A percentile compares a stretch with the other conserved stretches of the same genome.
These are phyloP conservation scores for Crocidura indochinensis DNA, from an alignment of 2,797 vertebrate genomes.

Conservation along the genomic window DNA sequence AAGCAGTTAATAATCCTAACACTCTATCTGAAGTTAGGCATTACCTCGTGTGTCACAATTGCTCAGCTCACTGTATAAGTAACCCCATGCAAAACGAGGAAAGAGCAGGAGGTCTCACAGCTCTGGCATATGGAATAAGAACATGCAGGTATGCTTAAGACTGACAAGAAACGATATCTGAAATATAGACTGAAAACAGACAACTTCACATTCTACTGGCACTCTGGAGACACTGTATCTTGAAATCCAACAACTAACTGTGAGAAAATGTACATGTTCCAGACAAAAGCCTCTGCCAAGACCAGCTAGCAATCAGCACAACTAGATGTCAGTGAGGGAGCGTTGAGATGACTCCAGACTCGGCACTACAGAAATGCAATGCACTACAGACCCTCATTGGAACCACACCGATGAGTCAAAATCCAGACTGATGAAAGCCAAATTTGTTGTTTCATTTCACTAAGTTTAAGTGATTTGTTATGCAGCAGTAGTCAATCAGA, in stretches of 20 bases:
- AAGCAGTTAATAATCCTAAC: neutral
- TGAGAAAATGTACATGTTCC: neutral
- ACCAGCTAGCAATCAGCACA: neutral
- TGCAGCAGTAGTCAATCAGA: neutral
- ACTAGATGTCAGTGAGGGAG: neutral
- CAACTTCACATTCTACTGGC: neutral
- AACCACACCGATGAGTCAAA: neutral
- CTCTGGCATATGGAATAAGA: neutral
- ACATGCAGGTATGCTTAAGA: too few species aligned
- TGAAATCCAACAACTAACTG: neutral
- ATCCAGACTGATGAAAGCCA: neutral
- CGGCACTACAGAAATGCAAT: neutral
- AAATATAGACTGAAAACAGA: neutral
- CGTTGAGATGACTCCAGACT: neutral
- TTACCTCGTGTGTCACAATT: neutral
- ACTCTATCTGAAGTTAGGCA: neutral
- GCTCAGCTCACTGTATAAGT: neutral
- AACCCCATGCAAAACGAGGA: neutral
- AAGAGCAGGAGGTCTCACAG: neutral
- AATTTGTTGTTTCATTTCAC: neutral
- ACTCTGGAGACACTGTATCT: neutral
- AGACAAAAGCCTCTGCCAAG: neutral
- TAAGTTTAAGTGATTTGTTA: neutral
- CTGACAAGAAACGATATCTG: neutral
- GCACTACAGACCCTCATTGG: neutral